These are phyloP conservation scores for Potamarius usumacintae DNA, from an alignment of 2,113 vertebrate species.

Conservation along the genomic window DNA sequence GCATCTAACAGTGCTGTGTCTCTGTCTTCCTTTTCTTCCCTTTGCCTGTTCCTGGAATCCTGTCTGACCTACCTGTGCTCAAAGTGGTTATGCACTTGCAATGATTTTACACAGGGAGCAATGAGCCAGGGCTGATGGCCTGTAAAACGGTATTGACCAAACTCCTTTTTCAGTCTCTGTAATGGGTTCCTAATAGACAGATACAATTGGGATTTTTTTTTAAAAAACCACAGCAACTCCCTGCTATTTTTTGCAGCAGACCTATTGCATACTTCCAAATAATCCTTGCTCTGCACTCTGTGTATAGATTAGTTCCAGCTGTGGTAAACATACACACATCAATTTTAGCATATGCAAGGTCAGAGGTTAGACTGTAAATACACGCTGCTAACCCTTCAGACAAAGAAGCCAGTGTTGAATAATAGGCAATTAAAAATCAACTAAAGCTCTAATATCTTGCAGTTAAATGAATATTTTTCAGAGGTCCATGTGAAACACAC, in stretches of 20 bases:
- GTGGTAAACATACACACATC: neutral
- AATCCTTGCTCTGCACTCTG: neutral
- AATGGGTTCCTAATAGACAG: neutral
- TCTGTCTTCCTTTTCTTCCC: neutral
- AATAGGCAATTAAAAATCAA: constrained; percentile 22
- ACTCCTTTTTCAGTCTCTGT: neutral
- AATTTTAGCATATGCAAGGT: constrained; percentile 21
- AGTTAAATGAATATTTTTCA: constrained; percentile 42
- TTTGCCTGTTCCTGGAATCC: neutral
- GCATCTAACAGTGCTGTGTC: constrained; percentile 13
- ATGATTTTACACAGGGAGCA: constrained; percentile 20
- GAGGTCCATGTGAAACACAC: constrained; percentile 18
- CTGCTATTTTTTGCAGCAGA: constrained; percentile 4
- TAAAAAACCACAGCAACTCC: neutral
- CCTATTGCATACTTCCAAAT: neutral
- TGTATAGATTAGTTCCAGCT: neutral
- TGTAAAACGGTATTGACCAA: neutral
- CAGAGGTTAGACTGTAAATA: constrained; percentile 28
- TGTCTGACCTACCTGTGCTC: constrained; percentile 15
- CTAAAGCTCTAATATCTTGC: constrained; percentile 16
- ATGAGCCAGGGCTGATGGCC: neutral
- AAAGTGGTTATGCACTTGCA: neutral
- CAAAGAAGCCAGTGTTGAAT: constrained; percentile 35
- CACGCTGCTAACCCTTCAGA: constrained; percentile 22
- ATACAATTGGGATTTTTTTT: neutral